Percentiles rank a stretch among this genome's conserved stretches.
phyloP scores from a whole-genome alignment of 1,140 invertebrate genomes.

The Augochlora pura region DNA sequence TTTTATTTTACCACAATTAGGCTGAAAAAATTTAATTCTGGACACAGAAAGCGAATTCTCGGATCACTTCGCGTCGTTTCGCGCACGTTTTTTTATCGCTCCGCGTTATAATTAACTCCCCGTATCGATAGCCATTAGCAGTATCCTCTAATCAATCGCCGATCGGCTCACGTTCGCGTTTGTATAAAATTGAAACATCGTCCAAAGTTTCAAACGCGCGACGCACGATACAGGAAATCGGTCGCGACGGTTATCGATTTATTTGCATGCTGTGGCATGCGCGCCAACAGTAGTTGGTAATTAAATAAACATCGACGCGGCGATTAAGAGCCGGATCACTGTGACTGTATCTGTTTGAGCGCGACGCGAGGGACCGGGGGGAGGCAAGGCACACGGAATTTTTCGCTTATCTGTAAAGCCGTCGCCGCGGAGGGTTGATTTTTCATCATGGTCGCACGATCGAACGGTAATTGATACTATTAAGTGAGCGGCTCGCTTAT shows the following conservation, averaged over 20 bases:
- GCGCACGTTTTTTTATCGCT: too few relatives aligned
- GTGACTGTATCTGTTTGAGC: background rate
- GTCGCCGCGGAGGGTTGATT: background rate
- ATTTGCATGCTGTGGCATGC: constrained; percentile 1
- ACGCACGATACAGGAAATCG: constrained; percentile 13
- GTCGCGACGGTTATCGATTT: constrained; percentile 7
- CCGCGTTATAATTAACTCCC: background rate
- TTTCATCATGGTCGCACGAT: background rate
- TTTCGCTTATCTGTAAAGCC: background rate
- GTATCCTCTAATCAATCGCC: background rate
- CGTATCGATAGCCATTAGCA: constrained; percentile 1
- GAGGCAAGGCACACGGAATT: background rate
- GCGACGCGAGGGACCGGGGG: too few relatives aligned
- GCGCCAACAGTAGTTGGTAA: too few relatives aligned
- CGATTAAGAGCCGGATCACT: background rate
- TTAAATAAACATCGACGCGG: constrained; percentile 18
- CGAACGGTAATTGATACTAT: constrained; percentile 45
- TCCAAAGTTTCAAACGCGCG: background rate
- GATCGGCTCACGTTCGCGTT: too few relatives aligned
- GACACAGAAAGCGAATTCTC: too few relatives aligned
- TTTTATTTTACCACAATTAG: too few relatives aligned
- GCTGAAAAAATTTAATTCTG: too few relatives aligned
- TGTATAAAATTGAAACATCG: background rate
- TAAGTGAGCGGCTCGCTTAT: constrained; percentile 33
- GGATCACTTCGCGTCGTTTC: too few relatives aligned